Conservation (phyloP, 2,797 vertebrate genomes). For the Neomorphus geoffroyi region DNA sequence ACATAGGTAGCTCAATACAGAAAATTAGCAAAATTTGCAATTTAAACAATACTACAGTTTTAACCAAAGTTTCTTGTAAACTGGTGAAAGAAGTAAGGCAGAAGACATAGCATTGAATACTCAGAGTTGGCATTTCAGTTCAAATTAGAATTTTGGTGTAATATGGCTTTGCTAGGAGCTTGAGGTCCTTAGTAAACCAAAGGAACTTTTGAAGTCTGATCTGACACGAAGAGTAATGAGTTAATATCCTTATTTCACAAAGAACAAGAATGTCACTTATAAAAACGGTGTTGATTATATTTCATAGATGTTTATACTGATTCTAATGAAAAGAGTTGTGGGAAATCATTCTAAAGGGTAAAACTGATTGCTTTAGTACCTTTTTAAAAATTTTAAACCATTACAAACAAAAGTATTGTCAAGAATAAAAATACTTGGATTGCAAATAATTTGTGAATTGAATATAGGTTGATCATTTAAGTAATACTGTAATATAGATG, state of each 20-base stretch:
- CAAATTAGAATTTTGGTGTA: slow-evolving; percentile 9
- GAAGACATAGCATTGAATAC: neutral
- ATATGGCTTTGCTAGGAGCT: slow-evolving; percentile 2
- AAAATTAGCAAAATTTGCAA: neutral
- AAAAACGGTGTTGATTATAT: slow-evolving; percentile 58
- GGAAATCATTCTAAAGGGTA: slow-evolving; percentile 50
- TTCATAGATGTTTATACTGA: slow-evolving; percentile 59
- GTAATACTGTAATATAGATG: neutral
- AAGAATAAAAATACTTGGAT: neutral
- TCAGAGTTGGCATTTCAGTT: neutral
- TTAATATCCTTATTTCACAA: slow-evolving; percentile 48
- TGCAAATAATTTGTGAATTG: slow-evolving; percentile 6
- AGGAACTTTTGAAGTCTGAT: slow-evolving; percentile 25
- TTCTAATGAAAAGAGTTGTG: slow-evolving; percentile 31
- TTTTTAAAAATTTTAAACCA: slow-evolving; percentile 26
- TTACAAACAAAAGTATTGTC: slow-evolving; percentile 21
- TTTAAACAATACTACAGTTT: neutral
- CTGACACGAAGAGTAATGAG: neutral
- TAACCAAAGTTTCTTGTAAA: neutral
- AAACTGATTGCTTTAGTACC: slow-evolving; percentile 44
- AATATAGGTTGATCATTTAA: neutral
- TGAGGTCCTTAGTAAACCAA: slow-evolving; percentile 29
- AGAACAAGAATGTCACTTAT: slow-evolving; percentile 33
- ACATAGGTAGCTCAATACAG: neutral
- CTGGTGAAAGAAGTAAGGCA: neutral